Conservation (phyloP, 1,140 invertebrate genomes). For the Diplogasteroides magnus region DNA sequence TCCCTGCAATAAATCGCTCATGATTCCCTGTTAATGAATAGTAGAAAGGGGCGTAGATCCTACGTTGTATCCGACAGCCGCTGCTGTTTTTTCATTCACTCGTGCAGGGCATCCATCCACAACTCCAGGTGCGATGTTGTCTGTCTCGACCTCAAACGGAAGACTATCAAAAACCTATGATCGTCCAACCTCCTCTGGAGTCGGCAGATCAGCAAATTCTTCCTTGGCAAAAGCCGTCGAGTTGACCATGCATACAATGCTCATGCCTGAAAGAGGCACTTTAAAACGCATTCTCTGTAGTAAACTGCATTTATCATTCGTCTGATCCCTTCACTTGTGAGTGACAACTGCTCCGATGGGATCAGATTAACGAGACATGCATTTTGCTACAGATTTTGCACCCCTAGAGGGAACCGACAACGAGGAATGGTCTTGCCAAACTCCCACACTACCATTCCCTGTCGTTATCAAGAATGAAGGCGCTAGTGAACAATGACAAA, state of each 20-base stretch:
- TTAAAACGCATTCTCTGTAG: neutral
- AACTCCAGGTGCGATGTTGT: too few relatives aligned
- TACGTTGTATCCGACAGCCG: neutral
- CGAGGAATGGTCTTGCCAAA: too few relatives aligned
- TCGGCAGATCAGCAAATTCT: neutral
- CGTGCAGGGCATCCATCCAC: too few relatives aligned
- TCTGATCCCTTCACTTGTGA: neutral
- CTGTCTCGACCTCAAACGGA: too few relatives aligned
- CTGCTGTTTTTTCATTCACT: too few relatives aligned
- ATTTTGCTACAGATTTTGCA: too few relatives aligned
- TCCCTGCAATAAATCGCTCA: neutral
- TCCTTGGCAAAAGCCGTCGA: neutral
- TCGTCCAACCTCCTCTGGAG: too few relatives aligned
- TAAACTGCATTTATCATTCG: neutral
- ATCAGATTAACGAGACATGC: neutral
- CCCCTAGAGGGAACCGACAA: too few relatives aligned
- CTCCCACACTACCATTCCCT: too few relatives aligned
- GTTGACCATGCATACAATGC: neutral
- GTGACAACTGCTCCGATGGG: neutral
- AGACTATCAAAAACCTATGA: too few relatives aligned
- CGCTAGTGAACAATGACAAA: neutral
- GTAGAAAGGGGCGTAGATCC: neutral
- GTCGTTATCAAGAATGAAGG: too few relatives aligned
- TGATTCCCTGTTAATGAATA: too few relatives aligned
- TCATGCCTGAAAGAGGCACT: neutral